Conservation (phyloP, 2,797 vertebrate genomes). For the Taeniopygia guttata region DNA sequence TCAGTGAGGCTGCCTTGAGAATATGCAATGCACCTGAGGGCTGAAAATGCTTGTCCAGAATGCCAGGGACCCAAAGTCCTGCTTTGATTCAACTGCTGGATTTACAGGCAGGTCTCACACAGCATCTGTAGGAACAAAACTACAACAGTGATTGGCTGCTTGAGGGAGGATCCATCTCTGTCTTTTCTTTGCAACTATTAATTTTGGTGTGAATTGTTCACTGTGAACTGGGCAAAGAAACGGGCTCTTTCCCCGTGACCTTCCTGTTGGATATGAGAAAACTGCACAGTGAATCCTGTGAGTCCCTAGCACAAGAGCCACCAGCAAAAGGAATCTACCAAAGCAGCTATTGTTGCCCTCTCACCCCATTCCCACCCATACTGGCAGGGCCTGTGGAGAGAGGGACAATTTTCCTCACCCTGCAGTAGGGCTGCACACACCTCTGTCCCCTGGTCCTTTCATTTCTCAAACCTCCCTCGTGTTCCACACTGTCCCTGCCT, state of each 20-base stretch:
- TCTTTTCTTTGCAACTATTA: neutral
- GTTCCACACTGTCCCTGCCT: neutral
- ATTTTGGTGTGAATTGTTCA: neutral
- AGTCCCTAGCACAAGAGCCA: neutral
- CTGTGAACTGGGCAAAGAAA: neutral
- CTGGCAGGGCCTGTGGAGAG: neutral
- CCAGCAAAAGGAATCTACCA: neutral
- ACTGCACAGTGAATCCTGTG: too few species aligned
- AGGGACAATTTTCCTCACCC: fast-evolving
- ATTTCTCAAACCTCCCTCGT: neutral
- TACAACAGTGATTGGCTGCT: neutral
- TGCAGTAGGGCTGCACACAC: neutral
- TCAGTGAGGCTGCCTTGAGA: neutral
- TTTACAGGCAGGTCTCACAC: neutral
- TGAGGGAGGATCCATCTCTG: neutral
- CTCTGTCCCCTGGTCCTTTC: neutral
- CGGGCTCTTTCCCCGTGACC: neutral
- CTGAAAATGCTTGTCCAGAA: neutral
- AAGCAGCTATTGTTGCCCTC: neutral
- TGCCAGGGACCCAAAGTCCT: neutral
- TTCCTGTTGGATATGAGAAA: neutral
- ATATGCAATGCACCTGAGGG: fast-evolving
- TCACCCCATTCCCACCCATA: neutral
- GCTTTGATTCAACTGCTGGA: neutral
- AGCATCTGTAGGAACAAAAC: neutral